These are phyloP conservation scores for Macrobrachium rosenbergii DNA, from an alignment of 1,140 invertebrate genomes.

Conservation along the genomic window DNA sequence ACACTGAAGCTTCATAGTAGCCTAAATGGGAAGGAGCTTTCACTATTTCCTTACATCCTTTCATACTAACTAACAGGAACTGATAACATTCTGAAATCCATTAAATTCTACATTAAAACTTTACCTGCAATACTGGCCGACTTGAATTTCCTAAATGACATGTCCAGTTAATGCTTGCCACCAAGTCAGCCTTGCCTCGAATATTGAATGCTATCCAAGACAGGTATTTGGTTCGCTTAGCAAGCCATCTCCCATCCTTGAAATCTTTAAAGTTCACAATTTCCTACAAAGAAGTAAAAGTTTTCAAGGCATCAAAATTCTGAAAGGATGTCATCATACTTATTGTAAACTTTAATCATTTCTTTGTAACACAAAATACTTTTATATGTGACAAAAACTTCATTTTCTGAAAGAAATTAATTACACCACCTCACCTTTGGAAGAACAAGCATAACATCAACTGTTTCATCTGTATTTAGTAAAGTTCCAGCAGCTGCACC, in stretches of 20 bases:
- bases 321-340: background rate
- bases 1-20: too few species aligned
- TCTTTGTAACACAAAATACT: background rate
- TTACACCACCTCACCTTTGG: constrained; percentile 28
- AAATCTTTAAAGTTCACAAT: constrained; percentile 37
- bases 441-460: constrained; percentile 57
- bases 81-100: background rate
- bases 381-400: background rate
- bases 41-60: too few species aligned
- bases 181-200: constrained; percentile 32
- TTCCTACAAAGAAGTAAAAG: background rate
- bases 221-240: constrained; percentile 28
- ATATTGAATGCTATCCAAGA: constrained; percentile 32
- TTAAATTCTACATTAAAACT: background rate
- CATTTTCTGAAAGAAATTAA: background rate
- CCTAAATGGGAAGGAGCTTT: too few species aligned
- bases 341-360: too few species aligned
- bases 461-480: constrained; percentile 10
- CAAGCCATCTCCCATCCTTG: constrained; percentile 49
- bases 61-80: too few species aligned
- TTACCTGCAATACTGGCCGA: constrained; percentile 46
- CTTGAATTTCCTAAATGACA: constrained; percentile 24
- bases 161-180: constrained; percentile 31
- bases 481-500: constrained; percentile 31
- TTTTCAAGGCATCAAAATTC: background rate